Base-by-base conservation (phyloP, 1,140 invertebrate species). In the Drosophila paulistorum region DNA sequence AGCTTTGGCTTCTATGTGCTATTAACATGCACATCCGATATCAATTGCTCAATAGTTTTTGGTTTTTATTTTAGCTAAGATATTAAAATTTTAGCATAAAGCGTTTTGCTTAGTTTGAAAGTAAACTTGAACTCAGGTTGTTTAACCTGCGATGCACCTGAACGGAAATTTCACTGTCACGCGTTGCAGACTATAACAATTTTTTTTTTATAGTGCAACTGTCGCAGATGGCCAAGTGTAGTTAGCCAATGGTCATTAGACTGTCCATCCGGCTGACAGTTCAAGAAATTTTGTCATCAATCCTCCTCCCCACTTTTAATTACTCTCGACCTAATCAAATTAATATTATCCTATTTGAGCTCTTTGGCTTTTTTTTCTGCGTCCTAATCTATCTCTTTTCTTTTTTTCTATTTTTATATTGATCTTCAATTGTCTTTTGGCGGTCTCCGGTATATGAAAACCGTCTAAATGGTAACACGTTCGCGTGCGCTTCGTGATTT, bases 351-450 rank as follows among this genome's bases (percentile, higher is more conserved):
- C 30, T 30, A 6, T 1, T 7, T 9, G 3, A 51, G 20, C 10
- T 51, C 9, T 51, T 17, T 48, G 11, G 35, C 42, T 67, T 63
- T 71, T 58, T 17, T 6, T 59, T 7, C 60, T 30, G 51, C 0
- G 30, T 30, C 0, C 0, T 30, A 30, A 1, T 6, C 30, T 30
- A 30, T 30, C 1, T 73, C 23, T 68, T 76, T 64, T 76, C 33
- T 76, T 63, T 75, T 75, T 58, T 3, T 10, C 45, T 48, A 3
- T 14, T 7, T 48, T 59, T 81, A 55, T 65, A 41, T 37, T n/a
- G 41, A 66, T 77, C 60, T 79, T 77, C 77, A 87, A 87, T 82
- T 33, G 83, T 79, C 71, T 69, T 71, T 72, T 54, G 71, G 65
- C 61, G 71, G 65, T 20, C 51, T 65, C 23, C 9, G 33, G 54